Conservation (phyloP, 64 coral and sea anemone species). For the Actinia equina region DNA sequence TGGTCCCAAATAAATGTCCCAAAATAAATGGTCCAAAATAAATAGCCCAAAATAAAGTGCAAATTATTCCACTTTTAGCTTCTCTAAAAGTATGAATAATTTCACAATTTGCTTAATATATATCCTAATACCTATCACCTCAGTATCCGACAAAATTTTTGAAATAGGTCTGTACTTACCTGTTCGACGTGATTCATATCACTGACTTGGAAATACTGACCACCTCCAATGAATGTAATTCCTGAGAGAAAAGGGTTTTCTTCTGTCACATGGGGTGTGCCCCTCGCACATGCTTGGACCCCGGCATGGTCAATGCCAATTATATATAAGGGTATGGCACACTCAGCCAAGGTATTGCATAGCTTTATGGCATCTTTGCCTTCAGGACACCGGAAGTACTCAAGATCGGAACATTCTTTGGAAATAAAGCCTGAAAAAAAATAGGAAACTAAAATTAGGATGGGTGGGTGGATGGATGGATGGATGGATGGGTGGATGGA, state of each 20-base stretch:
- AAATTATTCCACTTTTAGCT: too few relatives aligned
- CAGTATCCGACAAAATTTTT: too few relatives aligned
- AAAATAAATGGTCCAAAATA: too few relatives aligned
- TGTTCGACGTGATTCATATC: background rate
- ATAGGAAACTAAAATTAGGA: background rate
- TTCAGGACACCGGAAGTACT: background rate
- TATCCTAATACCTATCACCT: too few relatives aligned
- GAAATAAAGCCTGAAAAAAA: background rate
- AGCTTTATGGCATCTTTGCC: background rate
- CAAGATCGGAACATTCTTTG: background rate
- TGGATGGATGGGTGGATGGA: too few relatives aligned
- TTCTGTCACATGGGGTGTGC: background rate
- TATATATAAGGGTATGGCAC: background rate
- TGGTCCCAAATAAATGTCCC: too few relatives aligned
- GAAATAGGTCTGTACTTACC: background rate
- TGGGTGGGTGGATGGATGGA: too few relatives aligned
- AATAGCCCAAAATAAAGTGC: too few relatives aligned
- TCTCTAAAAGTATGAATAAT: too few relatives aligned
- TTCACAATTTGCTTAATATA: too few relatives aligned
- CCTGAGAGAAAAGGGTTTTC: background rate
- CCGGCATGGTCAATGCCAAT: background rate
- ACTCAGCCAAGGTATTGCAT: background rate
- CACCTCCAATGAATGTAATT: background rate
- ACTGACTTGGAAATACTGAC: background rate
- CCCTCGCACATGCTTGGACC: background rate